These are phyloP conservation scores for Crotophaga sulcirostris DNA, from an alignment of 2,113 vertebrate species.

Conservation along the genomic window DNA sequence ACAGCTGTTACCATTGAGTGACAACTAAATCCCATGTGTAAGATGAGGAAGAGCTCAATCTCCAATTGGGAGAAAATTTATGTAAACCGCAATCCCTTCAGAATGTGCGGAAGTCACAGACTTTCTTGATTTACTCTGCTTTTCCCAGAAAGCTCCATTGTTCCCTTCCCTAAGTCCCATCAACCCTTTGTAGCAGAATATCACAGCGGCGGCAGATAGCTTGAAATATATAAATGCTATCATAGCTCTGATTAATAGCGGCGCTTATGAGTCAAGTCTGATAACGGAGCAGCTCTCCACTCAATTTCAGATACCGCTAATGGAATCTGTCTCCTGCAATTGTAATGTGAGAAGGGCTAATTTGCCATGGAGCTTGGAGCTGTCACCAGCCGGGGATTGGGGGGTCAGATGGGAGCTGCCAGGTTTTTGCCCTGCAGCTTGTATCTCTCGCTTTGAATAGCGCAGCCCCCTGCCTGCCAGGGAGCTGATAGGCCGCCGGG, in stretches of 20 bases:
- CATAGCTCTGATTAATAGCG: constrained; percentile 99
- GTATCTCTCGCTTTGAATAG: constrained; percentile 99
- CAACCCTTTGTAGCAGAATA: constrained; percentile 99
- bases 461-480: constrained; percentile 99
- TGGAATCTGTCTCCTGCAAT: constrained; percentile 99
- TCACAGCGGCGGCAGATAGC: constrained; percentile 99
- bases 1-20: constrained; percentile 93
- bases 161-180: constrained; percentile 99
- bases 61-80: constrained; percentile 92
- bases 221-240: constrained; percentile 99
- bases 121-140: constrained; percentile 99
- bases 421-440: constrained; percentile 99
- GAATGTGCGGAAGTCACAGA: constrained; percentile 94
- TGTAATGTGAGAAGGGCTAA: constrained; percentile 99
- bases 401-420: constrained; percentile 99
- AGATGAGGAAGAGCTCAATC: constrained; percentile 93
- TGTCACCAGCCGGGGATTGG: constrained; percentile 99
- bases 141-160: constrained; percentile 99
- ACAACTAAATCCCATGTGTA: constrained; percentile 97
- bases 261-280: constrained; percentile 99
- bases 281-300: constrained; percentile 99
- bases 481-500: constrained; percentile 99
- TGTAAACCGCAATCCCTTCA: constrained; percentile 91
- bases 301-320: constrained; percentile 99
- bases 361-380: constrained; percentile 99